These are phyloP conservation scores for Mellilla xanthometata DNA, from an alignment of 2,888 invertebrate species.

Conservation along the genomic window DNA sequence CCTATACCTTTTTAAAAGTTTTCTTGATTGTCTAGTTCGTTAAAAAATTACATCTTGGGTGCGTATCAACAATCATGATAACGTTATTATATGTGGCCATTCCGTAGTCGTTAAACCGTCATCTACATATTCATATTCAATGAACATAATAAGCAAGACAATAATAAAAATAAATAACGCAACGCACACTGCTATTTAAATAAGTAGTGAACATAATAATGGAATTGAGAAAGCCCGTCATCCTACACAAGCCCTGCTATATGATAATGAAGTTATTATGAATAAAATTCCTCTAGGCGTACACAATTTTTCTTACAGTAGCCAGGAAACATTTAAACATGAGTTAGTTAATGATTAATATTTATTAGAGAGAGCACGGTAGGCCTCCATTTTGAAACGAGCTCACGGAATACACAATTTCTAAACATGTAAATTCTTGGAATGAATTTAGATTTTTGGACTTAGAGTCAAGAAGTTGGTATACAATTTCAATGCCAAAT, in stretches of 20 bases:
- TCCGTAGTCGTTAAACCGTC: slow-evolving; percentile 24
- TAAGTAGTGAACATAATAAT: slow-evolving; percentile 34
- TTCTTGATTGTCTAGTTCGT: no score
- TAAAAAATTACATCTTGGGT: no score
- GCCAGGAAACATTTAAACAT: slow-evolving; percentile 72
- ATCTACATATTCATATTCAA: slow-evolving; percentile 27
- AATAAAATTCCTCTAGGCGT: slow-evolving; percentile 60
- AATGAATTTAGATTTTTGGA: slow-evolving; percentile 40
- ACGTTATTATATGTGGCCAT: slow-evolving; percentile 12
- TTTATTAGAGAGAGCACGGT: slow-evolving; percentile 53
- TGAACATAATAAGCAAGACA: slow-evolving; percentile 27
- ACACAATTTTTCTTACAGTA: slow-evolving; percentile 64
- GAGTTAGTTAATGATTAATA: slow-evolving; percentile 72
- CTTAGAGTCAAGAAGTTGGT: slow-evolving; percentile 13
- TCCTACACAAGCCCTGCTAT: slow-evolving; percentile 53
- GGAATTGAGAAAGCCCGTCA: slow-evolving; percentile 33
- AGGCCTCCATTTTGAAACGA: slow-evolving; percentile 34
- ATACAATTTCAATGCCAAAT: slow-evolving; percentile 23
- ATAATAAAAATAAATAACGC: slow-evolving; percentile 35
- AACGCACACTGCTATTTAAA: slow-evolving; percentile 30
- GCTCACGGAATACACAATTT: slow-evolving; percentile 34
- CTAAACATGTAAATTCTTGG: slow-evolving; percentile 48
- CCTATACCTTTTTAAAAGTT: no score
- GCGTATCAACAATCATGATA: slow-evolving; percentile 12
- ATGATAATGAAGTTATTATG: slow-evolving; percentile 68